A percentile compares a stretch with the other conserved stretches of the same genome.
phyloP scores from a whole-genome alignment of 2,113 vertebrate genomes.

The Dascyllus trimaculatus region DNA sequence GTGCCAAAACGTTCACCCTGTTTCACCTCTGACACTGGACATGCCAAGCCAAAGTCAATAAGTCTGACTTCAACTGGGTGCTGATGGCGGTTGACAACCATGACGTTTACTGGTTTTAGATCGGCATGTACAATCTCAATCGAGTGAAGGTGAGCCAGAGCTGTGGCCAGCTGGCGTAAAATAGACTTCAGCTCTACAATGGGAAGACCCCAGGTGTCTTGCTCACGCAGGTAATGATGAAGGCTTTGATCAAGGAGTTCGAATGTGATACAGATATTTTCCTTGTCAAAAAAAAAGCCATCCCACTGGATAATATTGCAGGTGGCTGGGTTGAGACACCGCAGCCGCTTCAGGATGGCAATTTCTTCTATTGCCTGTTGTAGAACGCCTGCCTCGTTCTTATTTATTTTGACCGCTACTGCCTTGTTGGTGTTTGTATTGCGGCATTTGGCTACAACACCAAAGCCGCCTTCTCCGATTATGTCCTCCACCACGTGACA shows the following conservation, averaged over 20 bases:
- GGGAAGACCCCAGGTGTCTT: no score
- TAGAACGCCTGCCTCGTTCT: background rate
- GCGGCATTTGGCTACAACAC: background rate
- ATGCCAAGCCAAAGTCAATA: constrained; percentile 15
- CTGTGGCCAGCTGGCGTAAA: background rate
- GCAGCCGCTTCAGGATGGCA: background rate
- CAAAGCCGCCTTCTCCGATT: background rate
- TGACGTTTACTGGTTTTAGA: constrained; percentile 12
- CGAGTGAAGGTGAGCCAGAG: background rate
- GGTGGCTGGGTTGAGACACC: background rate
- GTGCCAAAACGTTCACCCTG: constrained; percentile 3
- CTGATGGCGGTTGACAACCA: constrained; percentile 12
- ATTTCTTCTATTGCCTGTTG: background rate
- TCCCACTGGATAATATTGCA: background rate
- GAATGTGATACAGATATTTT: no score
- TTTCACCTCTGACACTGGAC: background rate
- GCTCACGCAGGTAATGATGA: no score
- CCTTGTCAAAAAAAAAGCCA: no score
- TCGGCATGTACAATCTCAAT: background rate
- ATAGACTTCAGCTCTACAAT: background rate
- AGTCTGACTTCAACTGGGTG: constrained; percentile 10
- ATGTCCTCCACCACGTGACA: no score
- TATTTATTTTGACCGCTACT: background rate
- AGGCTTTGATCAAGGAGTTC: no score
- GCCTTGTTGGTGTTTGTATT: background rate